Base-by-base conservation (phyloP, 2,797 vertebrate species). In the Parauchenoglanis ngamensis region DNA sequence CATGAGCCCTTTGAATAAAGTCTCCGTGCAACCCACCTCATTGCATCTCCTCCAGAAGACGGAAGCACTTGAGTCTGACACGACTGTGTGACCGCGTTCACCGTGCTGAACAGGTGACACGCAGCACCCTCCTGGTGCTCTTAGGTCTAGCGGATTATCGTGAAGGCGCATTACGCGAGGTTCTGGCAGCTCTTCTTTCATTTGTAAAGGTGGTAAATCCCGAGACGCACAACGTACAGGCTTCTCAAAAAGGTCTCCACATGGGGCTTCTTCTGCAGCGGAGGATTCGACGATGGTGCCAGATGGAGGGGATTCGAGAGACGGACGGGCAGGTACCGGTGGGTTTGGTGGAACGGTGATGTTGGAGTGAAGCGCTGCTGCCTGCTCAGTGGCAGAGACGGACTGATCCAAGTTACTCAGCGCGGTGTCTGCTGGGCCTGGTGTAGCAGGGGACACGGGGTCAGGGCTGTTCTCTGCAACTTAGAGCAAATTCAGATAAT, bases 1-100 rank as follows among this genome's bases (percentile, higher is more conserved):
- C 0, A 92, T 87, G 31, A 96, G 94, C 11, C 90, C 90, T 0
- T 21, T 25, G 83, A 96, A 95, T 85, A 96, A 91, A 56, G 84
- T 85, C 88, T 93, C 59, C 0, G 94, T 94, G 63, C 93, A 95
- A 3, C 93, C 91, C 0, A 94, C 92, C 3, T 87, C n/a, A 61
- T 93, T 95, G 89, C 95, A 96, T 78, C 83, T 92, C 79, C 82
- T 92, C 96, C 96, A 96, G 91, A 96, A 96, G 52, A 23, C 31
- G 68, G 67, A 3, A 0, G 94, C 87, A 87, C 88, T 17, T 0
- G 90, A 25, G 83, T 61, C 4, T 0, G 67, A 79, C 21, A 67
- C 23, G 1, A 7, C 52, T 23, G 3, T 25, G 0, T 12, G 8
- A 2, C 0, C 19, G 10, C 28, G 15, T 5, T 25, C 21, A 23